Evolutionary conservation across 2,888 invertebrate species (phyloP).

Genomic region (Macrosoma leucophasiata): DNA sequence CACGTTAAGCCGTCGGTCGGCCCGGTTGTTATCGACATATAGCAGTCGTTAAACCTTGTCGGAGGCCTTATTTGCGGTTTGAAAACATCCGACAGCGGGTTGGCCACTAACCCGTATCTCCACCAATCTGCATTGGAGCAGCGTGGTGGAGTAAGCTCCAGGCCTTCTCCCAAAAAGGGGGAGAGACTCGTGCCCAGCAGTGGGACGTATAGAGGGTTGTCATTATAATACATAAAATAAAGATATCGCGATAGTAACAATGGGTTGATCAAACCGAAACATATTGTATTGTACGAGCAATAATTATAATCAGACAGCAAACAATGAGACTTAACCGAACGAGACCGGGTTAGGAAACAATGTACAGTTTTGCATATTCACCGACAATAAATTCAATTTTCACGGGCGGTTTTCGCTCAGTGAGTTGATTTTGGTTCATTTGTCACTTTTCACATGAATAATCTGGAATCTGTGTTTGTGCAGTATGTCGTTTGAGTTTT

Average conservation of each 20-base stretch:
- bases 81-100: too few relatives aligned
- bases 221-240: too few relatives aligned
- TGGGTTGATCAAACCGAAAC: constrained; percentile 23
- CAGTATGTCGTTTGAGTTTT: constrained; percentile 16
- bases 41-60: too few relatives aligned
- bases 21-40: too few relatives aligned
- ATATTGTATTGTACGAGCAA: constrained; percentile 6
- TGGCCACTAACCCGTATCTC: too few relatives aligned
- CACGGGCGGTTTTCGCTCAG: constrained; percentile 54
- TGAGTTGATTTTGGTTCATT: constrained; percentile 65
- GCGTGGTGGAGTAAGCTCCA: too few relatives aligned
- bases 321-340: constrained; percentile 53
- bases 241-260: constrained; percentile 9
- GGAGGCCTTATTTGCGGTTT: too few relatives aligned
- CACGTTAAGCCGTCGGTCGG: too few relatives aligned
- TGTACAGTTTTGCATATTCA: constrained; percentile 65
- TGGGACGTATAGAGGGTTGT: too few relatives aligned
- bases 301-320: constrained; percentile 38
- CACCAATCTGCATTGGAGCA: too few relatives aligned
- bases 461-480: constrained; percentile 28
- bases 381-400: constrained; percentile 63
- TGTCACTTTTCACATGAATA: constrained; percentile 55
- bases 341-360: constrained; percentile 42
- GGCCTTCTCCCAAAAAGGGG: too few relatives aligned
- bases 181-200: too few relatives aligned